Evolutionary conservation across 1,140 invertebrate genomes (phyloP).

Genomic region (Mya arenaria): DNA sequence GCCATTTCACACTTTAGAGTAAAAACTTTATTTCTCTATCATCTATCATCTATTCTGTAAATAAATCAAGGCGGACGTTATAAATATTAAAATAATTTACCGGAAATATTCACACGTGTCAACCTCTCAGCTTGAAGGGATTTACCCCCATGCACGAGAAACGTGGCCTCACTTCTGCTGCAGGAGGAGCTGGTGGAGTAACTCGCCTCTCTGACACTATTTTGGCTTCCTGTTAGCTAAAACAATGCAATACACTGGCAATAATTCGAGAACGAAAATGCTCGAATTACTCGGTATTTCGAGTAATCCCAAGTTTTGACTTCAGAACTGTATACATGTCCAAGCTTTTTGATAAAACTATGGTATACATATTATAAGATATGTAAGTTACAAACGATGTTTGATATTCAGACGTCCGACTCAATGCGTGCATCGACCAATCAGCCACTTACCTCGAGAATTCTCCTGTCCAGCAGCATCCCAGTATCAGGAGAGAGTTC

Average conservation of each 20-base stretch:
- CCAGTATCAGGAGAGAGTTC: constrained; percentile 58
- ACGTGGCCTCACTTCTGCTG: background rate
- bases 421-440: background rate
- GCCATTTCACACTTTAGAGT: background rate
- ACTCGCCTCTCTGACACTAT: background rate
- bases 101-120: background rate
- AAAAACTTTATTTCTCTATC: background rate
- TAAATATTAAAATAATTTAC: background rate
- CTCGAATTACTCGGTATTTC: background rate
- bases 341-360: background rate
- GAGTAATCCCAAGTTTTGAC: background rate
- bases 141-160: background rate
- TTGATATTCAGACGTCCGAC: background rate
- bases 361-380: background rate
- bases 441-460: constrained; percentile 44
- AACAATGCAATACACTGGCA: background rate
- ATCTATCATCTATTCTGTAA: background rate
- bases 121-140: background rate
- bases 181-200: background rate
- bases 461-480: constrained; percentile 37
- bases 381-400: background rate
- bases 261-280: background rate
- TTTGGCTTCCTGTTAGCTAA: background rate
- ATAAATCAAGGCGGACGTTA: background rate
- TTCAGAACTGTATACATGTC: background rate